Base-by-base conservation (phyloP, 1,140 invertebrate species). In the Samia ricini region DNA sequence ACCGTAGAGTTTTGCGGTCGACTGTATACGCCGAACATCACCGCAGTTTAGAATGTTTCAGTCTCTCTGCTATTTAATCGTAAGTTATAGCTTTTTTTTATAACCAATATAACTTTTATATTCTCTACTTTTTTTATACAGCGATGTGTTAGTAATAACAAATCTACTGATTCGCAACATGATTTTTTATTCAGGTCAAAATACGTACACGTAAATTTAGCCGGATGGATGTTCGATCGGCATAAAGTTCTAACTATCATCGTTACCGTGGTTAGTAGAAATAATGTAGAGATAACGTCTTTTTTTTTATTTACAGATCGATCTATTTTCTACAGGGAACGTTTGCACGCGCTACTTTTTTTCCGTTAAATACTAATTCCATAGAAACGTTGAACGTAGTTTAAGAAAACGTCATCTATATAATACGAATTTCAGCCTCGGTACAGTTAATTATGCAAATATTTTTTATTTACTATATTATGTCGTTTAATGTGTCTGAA, bases 51-150 rank as follows among this genome's bases (percentile, higher is more conserved):
- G 33, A 42, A 42, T 12, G 33, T 42, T 42, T 42, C 33, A n/a
- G 33, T 42, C n/a, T 4, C 33, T 12, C 33, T n/a, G 10, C 33
- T 15, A 15, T 15, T 42, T 42, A 15, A 42, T 42, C 33, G 33
- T 42, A 15, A 42, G 33, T 42, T 42, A 42, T 42, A 42, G 33
- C 33, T 42, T 42, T 42, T n/a, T n/a, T 42, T 42, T 42, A 42
- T 42, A 5, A 15, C n/a, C 33, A 42, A 42, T 15, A 42, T 42
- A 42, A 42, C 33, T 42, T 42, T 42, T 42, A 42, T 42, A 42
- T 42, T 15, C 4, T 1, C 4, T 36, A 36, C 12, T 42, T 42
- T 42, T 4, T 42, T 15, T 42, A n/a, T 15, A 12, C 33, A 42
- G 33, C 33, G 33, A 42, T 42, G 33, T 42, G 33, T 15, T 42